Evolutionary conservation across 2,113 vertebrate species (phyloP), one percentile per base, ranked within the genome.

Genomic region (Neopipo cinnamomea): DNA sequence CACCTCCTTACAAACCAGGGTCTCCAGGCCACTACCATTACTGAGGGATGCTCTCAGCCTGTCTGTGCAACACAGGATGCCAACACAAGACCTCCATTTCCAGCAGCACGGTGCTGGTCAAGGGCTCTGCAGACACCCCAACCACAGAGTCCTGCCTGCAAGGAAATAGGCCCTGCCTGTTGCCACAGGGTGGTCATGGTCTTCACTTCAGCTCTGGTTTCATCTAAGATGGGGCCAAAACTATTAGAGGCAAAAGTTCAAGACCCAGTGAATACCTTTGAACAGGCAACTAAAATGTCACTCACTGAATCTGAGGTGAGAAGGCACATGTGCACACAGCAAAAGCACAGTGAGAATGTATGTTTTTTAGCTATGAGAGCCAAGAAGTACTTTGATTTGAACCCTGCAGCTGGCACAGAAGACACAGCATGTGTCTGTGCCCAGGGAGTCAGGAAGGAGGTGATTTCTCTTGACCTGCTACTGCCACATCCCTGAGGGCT

Each of bases 401-500:
- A 24, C 4, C 14, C 42, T 30, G 22, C 15, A 37, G 65, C 22
- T 61, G 39, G 44, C 19, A 31, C 4, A 11, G 37, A 53, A 42
- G 11, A 4, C 0, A 11, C 25, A 37, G 56, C 49, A 20, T 8
- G 25, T 5, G 12, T 22, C 35, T 44, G n/a, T 44, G 46, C 25
- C 47, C 47, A 59, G 41, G 8, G 23, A 33, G 31, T 10, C 35
- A 50, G 58, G 39, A 15, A 55, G 41, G 35, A 75, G 56, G 22
- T 65, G 30, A 49, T 33, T 66, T 71, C 66, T 70, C 78, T 46
- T 78, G 35, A 66, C 30, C 70, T 50, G 41, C 42, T 55, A 4
- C 20, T 65, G 31, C 31, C 3, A 1, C 50, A 47, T 49, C 30
- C 61, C 14, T 0, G 0, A n/a, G 62, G 80, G 53, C 52, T 63